Conservation (phyloP, 2,113 vertebrate species). For the Acanthisitta chloris region DNA sequence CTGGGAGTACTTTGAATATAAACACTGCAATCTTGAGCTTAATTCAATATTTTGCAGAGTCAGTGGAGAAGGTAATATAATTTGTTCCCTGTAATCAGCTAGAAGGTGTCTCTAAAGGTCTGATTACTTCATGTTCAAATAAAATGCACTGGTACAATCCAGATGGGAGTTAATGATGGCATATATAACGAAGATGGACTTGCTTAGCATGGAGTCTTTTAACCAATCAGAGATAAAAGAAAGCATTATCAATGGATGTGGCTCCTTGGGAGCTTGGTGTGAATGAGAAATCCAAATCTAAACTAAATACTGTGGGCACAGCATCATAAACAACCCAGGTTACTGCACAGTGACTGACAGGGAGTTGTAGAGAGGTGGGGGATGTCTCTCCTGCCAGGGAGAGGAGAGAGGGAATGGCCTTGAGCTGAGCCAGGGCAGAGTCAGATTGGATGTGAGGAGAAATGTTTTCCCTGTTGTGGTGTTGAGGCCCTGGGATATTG, state of each 20-base stretch:
- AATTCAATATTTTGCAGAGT: slow-evolving; percentile 46
- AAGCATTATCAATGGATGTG: not conserved
- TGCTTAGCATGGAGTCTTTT: not conserved
- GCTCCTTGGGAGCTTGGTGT: slow-evolving; percentile 13
- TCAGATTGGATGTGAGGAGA: too few species aligned
- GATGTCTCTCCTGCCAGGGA: too few species aligned
- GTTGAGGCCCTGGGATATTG: too few species aligned
- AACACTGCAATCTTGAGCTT: slow-evolving; percentile 34
- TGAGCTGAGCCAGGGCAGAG: too few species aligned
- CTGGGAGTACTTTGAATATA: slow-evolving; percentile 1
- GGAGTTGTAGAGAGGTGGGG: too few species aligned
- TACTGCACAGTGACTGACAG: not conserved
- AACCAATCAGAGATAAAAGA: slow-evolving; percentile 26
- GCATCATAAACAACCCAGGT: too few species aligned
- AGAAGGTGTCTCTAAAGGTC: slow-evolving; percentile 37
- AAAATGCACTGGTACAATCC: slow-evolving; percentile 23
- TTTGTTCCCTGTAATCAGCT: slow-evolving; percentile 56
- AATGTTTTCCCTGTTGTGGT: too few species aligned
- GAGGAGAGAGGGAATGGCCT: too few species aligned
- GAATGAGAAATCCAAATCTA: not conserved
- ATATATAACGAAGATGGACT: slow-evolving; percentile 15
- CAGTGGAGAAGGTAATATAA: slow-evolving; percentile 49
- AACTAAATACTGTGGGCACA: not conserved
- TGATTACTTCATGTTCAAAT: slow-evolving; percentile 46
- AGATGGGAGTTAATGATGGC: slow-evolving; percentile 22